Percentiles rank a stretch among this genome's conserved stretches.
Evolutionary conservation across 2,888 invertebrate genomes (phyloP).

Genomic region (Leucania comma): DNA sequence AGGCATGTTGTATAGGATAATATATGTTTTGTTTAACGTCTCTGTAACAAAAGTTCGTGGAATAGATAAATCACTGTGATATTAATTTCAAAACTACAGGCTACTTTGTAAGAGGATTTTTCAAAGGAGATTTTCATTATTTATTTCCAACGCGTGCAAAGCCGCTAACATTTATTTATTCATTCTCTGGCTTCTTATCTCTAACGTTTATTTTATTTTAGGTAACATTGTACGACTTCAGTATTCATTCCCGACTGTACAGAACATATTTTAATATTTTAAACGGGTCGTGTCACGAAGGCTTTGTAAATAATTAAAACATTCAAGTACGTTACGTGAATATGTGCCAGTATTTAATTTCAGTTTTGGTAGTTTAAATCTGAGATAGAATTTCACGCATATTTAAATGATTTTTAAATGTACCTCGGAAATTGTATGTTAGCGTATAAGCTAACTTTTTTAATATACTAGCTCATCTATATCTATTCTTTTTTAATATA

Average conservation of each 20-base stretch:
- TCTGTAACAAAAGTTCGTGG: not conserved
- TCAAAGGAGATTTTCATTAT: conserved; percentile 28
- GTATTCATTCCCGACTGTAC: conserved; percentile 27
- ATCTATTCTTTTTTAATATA: too few relatives aligned
- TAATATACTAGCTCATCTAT: too few relatives aligned
- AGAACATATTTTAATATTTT: conserved; percentile 57
- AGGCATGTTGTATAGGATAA: not conserved
- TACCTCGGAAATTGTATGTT: not conserved
- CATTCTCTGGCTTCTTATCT: conserved; percentile 35
- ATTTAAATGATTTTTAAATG: not conserved
- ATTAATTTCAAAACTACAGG: conserved; percentile 36
- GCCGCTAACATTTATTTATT: conserved; percentile 46
- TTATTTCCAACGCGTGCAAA: conserved; percentile 46
- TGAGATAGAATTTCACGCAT: not conserved
- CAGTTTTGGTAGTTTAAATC: not conserved
- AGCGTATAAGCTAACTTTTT: too few relatives aligned
- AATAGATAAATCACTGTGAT: not conserved
- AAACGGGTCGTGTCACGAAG: conserved; percentile 43
- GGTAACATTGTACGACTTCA: conserved; percentile 41
- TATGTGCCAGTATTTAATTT: conserved; percentile 20
- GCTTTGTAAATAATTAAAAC: conserved; percentile 46
- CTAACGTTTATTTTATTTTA: conserved; percentile 48
- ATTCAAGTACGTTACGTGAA: conserved; percentile 28
- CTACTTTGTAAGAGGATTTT: conserved; percentile 30
- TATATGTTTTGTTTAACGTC: not conserved